Conservation (phyloP, 2,888 invertebrate species). For the Exephanes ischioxanthus region DNA sequence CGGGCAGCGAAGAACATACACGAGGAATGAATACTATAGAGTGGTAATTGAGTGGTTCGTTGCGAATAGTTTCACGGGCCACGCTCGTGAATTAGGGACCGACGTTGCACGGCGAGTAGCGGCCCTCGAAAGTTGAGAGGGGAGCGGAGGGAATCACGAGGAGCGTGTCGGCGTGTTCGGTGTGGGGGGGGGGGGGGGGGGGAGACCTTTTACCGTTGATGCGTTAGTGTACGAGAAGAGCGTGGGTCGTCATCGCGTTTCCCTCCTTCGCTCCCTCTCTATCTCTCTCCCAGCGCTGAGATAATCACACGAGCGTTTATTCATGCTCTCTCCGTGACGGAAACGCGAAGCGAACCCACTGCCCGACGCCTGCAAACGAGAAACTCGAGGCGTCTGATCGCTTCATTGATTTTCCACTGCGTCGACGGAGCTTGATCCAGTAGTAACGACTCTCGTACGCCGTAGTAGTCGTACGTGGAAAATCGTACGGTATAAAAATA, state of each 20-base stretch:
- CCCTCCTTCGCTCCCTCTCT: conserved; percentile 2
- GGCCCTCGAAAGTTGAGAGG: conserved; percentile 14
- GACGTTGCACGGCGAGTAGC: neutral
- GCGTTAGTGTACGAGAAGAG: conserved; percentile 21
- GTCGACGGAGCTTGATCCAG: neutral
- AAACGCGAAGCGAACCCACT: conserved; percentile 20
- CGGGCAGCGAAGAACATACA: conserved; percentile 36
- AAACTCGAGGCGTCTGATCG: conserved; percentile 20
- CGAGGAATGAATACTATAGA: conserved; percentile 35
- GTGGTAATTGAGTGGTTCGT: conserved; percentile 51
- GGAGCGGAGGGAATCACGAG: conserved; percentile 2
- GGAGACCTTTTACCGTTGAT: conserved; percentile 26
- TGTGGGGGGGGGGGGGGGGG: neutral
- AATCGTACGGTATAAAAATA: too few relatives aligned
- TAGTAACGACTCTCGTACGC: neutral
- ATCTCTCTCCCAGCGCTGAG: neutral
- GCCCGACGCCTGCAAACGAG: neutral
- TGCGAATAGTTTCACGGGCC: conserved; percentile 48
- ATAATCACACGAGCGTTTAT: conserved; percentile 42
- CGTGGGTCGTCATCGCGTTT: conserved; percentile 29
- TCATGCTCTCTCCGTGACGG: conserved; percentile 29
- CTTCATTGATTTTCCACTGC: conserved; percentile 36
- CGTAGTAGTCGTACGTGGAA: neutral
- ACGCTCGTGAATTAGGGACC: conserved; percentile 51
- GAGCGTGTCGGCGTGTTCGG: conserved; percentile 39